Conservation (phyloP, 2,113 vertebrate genomes). For the Cyprinus carpio region DNA sequence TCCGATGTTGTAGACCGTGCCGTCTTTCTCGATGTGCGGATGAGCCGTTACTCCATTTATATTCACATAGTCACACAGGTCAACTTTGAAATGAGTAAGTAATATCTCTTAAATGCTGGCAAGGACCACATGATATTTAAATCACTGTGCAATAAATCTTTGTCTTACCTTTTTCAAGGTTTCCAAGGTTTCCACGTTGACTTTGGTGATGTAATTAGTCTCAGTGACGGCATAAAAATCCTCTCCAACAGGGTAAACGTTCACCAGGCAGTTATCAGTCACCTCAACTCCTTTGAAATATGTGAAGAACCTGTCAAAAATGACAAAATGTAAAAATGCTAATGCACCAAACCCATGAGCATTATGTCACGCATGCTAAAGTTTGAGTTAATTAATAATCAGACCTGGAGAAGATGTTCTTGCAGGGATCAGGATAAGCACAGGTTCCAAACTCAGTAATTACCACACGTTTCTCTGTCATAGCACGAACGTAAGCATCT, state of each 20-base stretch:
- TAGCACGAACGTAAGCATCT: slow-evolving; percentile 92
- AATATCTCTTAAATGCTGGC: neutral
- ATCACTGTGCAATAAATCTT: neutral
- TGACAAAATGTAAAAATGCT: neutral
- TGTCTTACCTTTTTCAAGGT: slow-evolving; percentile 89
- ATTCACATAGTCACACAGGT: slow-evolving; percentile 89
- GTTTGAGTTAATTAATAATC: neutral
- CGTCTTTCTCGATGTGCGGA: slow-evolving; percentile 91
- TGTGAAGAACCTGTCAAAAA: slow-evolving; percentile 88
- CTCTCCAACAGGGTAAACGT: slow-evolving; percentile 91
- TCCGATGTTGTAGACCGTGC: slow-evolving; percentile 97
- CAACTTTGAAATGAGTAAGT: slow-evolving; percentile 74
- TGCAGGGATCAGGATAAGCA: slow-evolving; percentile 96
- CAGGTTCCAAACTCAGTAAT: slow-evolving; percentile 97
- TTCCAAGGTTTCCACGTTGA: slow-evolving; percentile 89
- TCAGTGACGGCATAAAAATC: slow-evolving; percentile 96
- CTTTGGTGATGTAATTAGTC: slow-evolving; percentile 94
- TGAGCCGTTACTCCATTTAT: slow-evolving; percentile 94
- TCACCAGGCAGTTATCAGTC: slow-evolving; percentile 95
- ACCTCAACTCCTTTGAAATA: slow-evolving; percentile 96
- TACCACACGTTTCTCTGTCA: slow-evolving; percentile 94
- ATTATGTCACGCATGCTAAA: neutral
- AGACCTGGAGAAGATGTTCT: slow-evolving; percentile 98
- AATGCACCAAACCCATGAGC: neutral
- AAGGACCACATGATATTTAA: neutral